Conservation (phyloP, 2,797 vertebrate species). For the Melanogrammus aeglefinus region DNA sequence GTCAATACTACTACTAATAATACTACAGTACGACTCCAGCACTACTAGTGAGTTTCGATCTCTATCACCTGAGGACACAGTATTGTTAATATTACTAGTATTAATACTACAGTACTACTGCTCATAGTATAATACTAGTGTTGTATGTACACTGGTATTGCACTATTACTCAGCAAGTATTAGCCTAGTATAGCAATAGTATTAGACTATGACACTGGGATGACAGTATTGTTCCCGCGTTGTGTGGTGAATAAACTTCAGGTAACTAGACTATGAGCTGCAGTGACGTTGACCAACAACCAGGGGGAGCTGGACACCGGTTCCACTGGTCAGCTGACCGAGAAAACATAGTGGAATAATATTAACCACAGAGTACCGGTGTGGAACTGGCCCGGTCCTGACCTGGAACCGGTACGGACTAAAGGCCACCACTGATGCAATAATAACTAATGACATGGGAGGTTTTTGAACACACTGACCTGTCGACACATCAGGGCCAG, state of each 20-base stretch:
- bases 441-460: too few species aligned
- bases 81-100: background rate
- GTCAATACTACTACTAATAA: background rate
- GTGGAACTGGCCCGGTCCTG: background rate
- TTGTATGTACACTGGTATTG: background rate
- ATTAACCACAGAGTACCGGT: background rate
- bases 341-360: background rate
- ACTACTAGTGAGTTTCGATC: constrained; percentile 84
- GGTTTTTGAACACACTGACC: constrained; percentile 61
- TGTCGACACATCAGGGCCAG: constrained; percentile 89
- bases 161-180: background rate
- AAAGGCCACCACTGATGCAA: too few species aligned
- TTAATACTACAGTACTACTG: background rate
- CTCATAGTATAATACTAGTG: background rate
- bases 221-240: background rate
- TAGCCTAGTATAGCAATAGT: background rate
- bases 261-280: background rate
- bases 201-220: background rate
- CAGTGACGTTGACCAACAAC: background rate
- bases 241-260: background rate
- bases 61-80: constrained; percentile 79
- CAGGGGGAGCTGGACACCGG: background rate
- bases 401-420: too few species aligned
- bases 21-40: background rate
- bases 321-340: background rate